Percentiles rank a stretch among this genome's conserved stretches.
Evolutionary conservation across 2,797 vertebrate species (phyloP).

Genomic region (Eulemur albifrons): DNA sequence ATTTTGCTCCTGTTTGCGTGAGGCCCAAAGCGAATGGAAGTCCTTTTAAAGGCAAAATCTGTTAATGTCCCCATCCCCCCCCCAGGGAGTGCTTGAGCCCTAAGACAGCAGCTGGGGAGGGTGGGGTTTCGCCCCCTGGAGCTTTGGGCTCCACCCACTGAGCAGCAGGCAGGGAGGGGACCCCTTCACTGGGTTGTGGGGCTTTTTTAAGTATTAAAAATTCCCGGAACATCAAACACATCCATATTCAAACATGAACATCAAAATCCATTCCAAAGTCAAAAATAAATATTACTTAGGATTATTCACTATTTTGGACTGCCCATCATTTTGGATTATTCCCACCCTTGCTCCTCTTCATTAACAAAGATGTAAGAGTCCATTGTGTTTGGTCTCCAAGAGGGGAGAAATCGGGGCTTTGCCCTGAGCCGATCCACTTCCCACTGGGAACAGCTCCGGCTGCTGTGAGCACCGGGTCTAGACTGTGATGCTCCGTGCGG

Average conservation of each 20-base stretch:
- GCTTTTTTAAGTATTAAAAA: background rate
- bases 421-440: background rate
- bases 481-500: rapidly evolving
- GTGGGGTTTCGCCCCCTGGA: background rate
- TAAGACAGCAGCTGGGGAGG: background rate
- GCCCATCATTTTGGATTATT: constrained; percentile 26
- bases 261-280: background rate
- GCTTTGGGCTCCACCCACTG: background rate
- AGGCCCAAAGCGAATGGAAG: constrained; percentile 62
- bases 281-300: constrained; percentile 32
- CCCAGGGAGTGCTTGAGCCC: constrained; percentile 24
- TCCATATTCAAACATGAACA: constrained; percentile 29
- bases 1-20: constrained; percentile 63
- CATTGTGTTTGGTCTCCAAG: background rate
- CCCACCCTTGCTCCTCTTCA: constrained; percentile 8
- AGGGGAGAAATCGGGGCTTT: background rate
- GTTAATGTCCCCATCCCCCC: background rate
- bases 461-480: background rate
- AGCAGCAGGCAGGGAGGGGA: background rate
- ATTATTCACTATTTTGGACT: constrained; percentile 3
- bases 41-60: constrained; percentile 56
- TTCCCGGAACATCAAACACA: constrained; percentile 50
- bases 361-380: constrained; percentile 32
- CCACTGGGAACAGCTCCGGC: background rate
- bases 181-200: background rate